A percentile compares a stretch with the other conserved stretches of the same genome.
phyloP scores from a whole-genome alignment of 2,797 vertebrate species.

The Valencia hispanica region DNA sequence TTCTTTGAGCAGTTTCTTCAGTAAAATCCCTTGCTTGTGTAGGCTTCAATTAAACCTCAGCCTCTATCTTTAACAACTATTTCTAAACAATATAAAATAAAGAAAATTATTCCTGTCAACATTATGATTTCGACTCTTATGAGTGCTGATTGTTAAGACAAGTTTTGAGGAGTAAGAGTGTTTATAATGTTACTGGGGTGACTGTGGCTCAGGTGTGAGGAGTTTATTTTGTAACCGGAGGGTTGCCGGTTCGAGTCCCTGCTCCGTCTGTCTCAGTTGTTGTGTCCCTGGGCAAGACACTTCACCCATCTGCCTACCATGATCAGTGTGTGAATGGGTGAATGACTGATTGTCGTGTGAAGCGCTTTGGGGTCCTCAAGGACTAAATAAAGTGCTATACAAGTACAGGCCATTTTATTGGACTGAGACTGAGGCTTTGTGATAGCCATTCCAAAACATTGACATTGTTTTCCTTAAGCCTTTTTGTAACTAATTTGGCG shows the following conservation, averaged over 20 bases:
- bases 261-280: no score
- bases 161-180: not conserved
- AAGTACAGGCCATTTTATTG: no score
- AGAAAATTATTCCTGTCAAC: not conserved
- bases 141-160: not conserved
- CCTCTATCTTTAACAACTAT: not conserved
- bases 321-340: no score
- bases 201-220: no score
- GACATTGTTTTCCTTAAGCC: not conserved
- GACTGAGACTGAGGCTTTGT: not conserved
- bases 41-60: not conserved
- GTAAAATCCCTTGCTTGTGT: not conserved
- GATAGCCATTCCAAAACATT: not conserved
- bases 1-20: not conserved
- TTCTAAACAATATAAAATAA: not conserved
- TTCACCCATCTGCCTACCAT: no score
- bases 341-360: no score
- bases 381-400: no score
- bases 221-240: no score
- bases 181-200: no score
- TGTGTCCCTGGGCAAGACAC: no score
- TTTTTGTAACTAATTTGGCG: not conserved
- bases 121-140: not conserved
- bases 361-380: no score
- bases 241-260: no score